phyloP scores from a whole-genome alignment of 2,888 invertebrate species.

The Ariolimax columbianus region DNA sequence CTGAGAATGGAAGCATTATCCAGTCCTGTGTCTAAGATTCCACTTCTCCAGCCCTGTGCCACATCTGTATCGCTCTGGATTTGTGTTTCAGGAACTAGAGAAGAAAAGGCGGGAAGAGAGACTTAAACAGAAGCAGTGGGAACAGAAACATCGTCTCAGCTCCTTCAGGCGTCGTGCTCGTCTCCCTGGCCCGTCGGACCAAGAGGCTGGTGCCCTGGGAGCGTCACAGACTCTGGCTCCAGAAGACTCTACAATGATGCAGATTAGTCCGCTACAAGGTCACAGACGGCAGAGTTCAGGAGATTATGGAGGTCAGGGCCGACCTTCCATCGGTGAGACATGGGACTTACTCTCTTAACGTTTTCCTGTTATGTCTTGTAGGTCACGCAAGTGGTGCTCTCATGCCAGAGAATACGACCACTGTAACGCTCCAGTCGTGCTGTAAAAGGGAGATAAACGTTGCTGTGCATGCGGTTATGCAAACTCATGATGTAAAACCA shows the following conservation, averaged over 20 bases:
- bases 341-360: neutral
- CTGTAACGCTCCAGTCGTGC: too few relatives aligned
- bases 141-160: conserved; percentile 74
- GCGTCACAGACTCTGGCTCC: conserved; percentile 28
- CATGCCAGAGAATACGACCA: too few relatives aligned
- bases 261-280: conserved; percentile 54
- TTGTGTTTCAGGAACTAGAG: conserved; percentile 76
- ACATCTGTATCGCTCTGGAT: too few relatives aligned
- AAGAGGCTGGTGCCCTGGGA: conserved; percentile 56
- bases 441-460: too few relatives aligned
- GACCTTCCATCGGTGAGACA: conserved; percentile 33
- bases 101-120: conserved; percentile 76
- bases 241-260: conserved; percentile 50
- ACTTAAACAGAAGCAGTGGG: conserved; percentile 76
- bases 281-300: conserved; percentile 48
- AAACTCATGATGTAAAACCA: too few relatives aligned
- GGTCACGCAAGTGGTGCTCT: too few relatives aligned
- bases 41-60: too few relatives aligned
- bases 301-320: conserved; percentile 25
- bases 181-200: conserved; percentile 63
- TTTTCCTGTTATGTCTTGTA: too few relatives aligned
- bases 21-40: too few relatives aligned
- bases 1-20: too few relatives aligned
- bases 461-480: too few relatives aligned
- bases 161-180: conserved; percentile 70